Base-by-base conservation (phyloP, 2,888 invertebrate species). In the Sarcophaga subvicina region DNA sequence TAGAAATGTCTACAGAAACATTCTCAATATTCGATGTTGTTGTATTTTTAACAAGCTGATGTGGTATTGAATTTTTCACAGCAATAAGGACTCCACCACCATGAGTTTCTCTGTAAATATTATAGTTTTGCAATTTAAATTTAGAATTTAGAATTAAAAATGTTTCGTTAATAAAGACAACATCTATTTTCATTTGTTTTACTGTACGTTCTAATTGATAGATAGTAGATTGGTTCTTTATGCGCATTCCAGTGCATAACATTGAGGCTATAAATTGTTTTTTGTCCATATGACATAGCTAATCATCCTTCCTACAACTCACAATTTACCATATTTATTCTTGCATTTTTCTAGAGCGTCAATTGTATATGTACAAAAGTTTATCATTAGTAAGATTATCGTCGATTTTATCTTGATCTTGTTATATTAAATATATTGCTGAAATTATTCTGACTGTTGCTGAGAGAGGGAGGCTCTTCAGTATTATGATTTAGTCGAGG, bases 211-310 rank as follows among this genome's bases (percentile, higher is more conserved):
- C 75, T 22, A 75, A 49, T 47, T 75, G 64, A 25, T 60, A 72
- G 45, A 72, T 62, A 62, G 45, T 59, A 1, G 62, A 59, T 14
- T 11, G 20, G 45, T 75, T 64, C 47, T 64, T 75, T 64, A 64
- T 63, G 64, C 75, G 75, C 75, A 22, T 64, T 75, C 49, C 63
- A 75, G 4, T 75, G 64, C 75, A 75, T 75, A 63, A 75, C 47
- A 63, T 64, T 62, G 47, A 64, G 47, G 14, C 62, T 22, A 20
- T 27, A 12, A 27, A 37, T 72, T 27, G 60, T 64, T 49, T 12
- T 49, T 12, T 75, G n/a, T 47, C 64, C 47, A 75, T 75, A 75
- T 75, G 17, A 27, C 27, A 5, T 6, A 6, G 5, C 27, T 6
- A 27, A 27, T 27, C 27, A 27, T 27, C 27, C 0, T 63, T 22